Base-by-base conservation (phyloP, 2,113 vertebrate species). In the Peromyscus leucopus region DNA sequence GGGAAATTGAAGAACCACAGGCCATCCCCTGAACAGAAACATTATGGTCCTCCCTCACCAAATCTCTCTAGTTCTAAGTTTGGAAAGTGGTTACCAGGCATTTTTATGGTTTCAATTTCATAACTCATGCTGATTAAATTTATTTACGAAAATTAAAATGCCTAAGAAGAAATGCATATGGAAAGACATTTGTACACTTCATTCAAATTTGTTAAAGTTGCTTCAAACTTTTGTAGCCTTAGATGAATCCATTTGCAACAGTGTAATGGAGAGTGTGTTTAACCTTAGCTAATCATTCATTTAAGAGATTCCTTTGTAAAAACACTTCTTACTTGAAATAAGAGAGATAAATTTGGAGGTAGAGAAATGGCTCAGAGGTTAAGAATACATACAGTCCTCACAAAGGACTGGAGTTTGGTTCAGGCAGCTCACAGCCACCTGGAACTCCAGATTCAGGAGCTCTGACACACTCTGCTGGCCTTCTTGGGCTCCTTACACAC, bases 31-130 rank as follows among this genome's bases (percentile, higher is more conserved):
- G 99, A 99, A 98, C 98, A 79, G 99, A 99, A 98, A 99, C 99
- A 63, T 99, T 99, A 82, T 99, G 99, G 99, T 99, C 99, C 0
- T 99, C 99, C 98, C 99, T 55, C 99, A 99, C 98, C 99, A 99
- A 26, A 99, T 99, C 95, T 99, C 99, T 98, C 98, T 99, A 98
- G 99, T 99, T 99, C 69, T 99, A 99, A 99, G 99, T 99, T 11
- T 57, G 75, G 75, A 42, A 16, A 78, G 94, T 99, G 99, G 99
- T 96, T 99, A 99, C 98, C 96, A 95, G 84, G 95, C 93, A 91
- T 95, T 93, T 98, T 36, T 89, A 91, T 61, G 13, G 95, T 96
- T 95, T 87, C 7, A 85, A 90, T 98, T 83, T 97, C 74, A 97
- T 96, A 97, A 97, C 96, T 97, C 97, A 98, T 98, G 96, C 97